Evolutionary conservation across 2,797 vertebrate species (phyloP), one percentile per base, ranked within the genome.

Genomic region (Meda fulgida): DNA sequence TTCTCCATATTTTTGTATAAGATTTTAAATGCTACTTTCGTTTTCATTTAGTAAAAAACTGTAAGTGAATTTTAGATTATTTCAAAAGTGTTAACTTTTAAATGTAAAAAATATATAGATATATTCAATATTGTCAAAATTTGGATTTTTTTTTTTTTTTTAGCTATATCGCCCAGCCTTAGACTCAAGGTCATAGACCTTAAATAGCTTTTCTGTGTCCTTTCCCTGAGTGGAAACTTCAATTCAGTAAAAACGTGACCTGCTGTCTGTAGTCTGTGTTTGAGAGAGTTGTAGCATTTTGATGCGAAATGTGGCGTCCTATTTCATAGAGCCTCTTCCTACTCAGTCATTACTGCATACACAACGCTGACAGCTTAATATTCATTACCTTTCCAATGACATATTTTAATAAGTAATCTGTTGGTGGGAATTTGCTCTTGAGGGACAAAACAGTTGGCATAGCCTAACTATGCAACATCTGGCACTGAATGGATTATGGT

Each of bases 371-470:
- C 40, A 51, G 69, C 34, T 72, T 88, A 87, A 87, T 92, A 90
- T 91, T 88, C 84, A 91, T 93, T 92, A 91, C 90, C 85, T 90
- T 43, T 83, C 85, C 88, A 88, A 75, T 90, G 88, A 93, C 88
- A 89, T 84, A 72, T 92, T 92, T n/a, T 92, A 91, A 91, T 90
- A 83, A 80, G 85, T 90, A 87, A 89, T 90, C 89, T 85, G 87
- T 89, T 91, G 36, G 84, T 78, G 85, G 40, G 55, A 80, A 76
- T 53, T 60, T 31, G 19, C 11, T 86, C 82, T 78, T 75, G 81
- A 89, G 88, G 18, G 85, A 72, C 81, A 63, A 78, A 92, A 91
- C 81, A 66, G 29, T 53, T 83, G 71, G 43, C n/a, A 66, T 65
- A 31, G 16, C 63, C 16, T 26, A 21, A 69, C 31, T 26, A 23